These are phyloP conservation scores for Daphoenositta chrysoptera DNA, from an alignment of 2,113 vertebrate genomes.

Conservation along the genomic window DNA sequence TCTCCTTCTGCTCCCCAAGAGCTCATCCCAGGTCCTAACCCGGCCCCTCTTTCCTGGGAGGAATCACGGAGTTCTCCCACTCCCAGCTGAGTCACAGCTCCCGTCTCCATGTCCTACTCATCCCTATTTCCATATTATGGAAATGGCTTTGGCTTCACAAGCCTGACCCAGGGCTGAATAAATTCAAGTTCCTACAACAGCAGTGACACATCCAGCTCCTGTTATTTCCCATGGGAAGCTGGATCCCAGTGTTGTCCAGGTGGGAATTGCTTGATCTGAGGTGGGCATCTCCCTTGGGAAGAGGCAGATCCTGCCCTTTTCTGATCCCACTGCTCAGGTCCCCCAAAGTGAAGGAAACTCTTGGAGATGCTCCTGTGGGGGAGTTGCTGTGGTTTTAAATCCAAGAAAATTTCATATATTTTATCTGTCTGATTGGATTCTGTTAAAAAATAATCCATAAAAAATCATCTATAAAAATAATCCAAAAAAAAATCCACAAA, in stretches of 20 bases:
- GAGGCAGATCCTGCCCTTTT: not conserved
- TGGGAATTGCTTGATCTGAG: not conserved
- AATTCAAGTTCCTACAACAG: not conserved
- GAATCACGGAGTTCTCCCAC: not conserved
- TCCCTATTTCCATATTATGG: not conserved
- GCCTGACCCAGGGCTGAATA: not conserved
- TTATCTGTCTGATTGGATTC: too few species aligned
- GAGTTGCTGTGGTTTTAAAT: not conserved
- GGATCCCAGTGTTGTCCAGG: not conserved
- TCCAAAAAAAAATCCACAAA: not conserved
- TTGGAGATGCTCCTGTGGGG: not conserved
- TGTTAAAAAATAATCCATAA: not conserved
- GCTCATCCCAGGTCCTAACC: not conserved
- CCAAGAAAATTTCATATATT: not conserved
- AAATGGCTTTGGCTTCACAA: not conserved
- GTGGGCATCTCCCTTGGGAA: not conserved
- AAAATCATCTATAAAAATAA: too few species aligned
- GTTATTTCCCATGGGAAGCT: not conserved
- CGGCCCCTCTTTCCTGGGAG: not conserved
- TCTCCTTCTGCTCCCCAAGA: not conserved
- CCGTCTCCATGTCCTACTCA: not conserved
- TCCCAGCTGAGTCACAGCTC: not conserved
- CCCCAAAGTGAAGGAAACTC: not conserved
- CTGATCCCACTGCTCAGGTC: not conserved
- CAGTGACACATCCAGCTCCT: not conserved